These are phyloP conservation scores for Synanthedon myopaeformis DNA, from an alignment of 2,888 invertebrate genomes.

Conservation along the genomic window DNA sequence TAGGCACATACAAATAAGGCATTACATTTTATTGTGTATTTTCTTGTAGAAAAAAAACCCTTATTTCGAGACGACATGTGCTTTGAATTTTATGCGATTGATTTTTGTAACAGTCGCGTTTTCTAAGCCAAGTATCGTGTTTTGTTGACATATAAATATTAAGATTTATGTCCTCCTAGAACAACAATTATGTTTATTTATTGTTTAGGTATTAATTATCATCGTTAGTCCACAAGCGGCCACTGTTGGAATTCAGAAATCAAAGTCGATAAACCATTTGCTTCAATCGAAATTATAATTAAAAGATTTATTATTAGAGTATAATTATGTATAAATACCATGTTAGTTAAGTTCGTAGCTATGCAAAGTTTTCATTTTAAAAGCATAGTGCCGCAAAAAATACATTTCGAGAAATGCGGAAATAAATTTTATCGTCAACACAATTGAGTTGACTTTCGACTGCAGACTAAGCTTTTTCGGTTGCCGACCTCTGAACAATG, in stretches of 20 bases:
- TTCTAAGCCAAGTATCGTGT: conserved; percentile 7
- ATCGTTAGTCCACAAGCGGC: neutral
- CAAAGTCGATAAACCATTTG: too few relatives aligned
- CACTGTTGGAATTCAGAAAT: too few relatives aligned
- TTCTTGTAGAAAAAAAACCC: conserved; percentile 12
- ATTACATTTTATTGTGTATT: conserved; percentile 16
- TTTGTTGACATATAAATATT: neutral
- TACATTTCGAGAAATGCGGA: neutral
- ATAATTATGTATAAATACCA: too few relatives aligned
- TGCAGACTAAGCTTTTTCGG: conserved; percentile 23
- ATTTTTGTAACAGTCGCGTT: conserved; percentile 8
- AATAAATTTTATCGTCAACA: neutral
- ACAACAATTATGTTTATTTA: neutral
- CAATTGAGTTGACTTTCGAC: conserved; percentile 16
- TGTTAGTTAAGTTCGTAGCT: too few relatives aligned
- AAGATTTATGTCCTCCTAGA: neutral
- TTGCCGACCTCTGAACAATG: conserved; percentile 37
- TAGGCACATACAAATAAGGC: conserved; percentile 20
- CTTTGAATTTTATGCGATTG: conserved; percentile 19
- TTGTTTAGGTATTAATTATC: too few relatives aligned
- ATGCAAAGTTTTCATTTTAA: too few relatives aligned
- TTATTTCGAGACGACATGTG: conserved; percentile 15
- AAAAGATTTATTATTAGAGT: too few relatives aligned
- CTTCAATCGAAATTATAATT: too few relatives aligned
- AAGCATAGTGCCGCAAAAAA: too few relatives aligned